Conservation (phyloP, 2,797 vertebrate genomes). For the Pampus argenteus region DNA sequence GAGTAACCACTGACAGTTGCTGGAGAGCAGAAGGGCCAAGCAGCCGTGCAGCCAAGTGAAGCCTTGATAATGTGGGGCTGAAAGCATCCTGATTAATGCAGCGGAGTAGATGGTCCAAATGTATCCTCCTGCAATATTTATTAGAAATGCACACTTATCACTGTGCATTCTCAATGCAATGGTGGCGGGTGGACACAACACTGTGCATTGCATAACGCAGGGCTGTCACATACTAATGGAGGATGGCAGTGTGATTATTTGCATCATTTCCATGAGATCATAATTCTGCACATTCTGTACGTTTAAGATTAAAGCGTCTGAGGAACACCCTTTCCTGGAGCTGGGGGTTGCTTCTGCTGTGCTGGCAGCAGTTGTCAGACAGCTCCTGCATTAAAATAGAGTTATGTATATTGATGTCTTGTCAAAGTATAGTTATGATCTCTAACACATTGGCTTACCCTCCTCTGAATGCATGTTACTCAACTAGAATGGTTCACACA, state of each 20-base stretch:
- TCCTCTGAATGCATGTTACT: slow-evolving; percentile 42
- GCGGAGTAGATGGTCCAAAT: slow-evolving; percentile 76
- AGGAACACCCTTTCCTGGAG: slow-evolving; percentile 53
- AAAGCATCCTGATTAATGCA: slow-evolving; percentile 77
- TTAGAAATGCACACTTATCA: slow-evolving; percentile 75
- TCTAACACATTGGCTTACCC: slow-evolving; percentile 58
- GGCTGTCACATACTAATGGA: slow-evolving; percentile 72
- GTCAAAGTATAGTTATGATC: slow-evolving; percentile 76
- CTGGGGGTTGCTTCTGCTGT: slow-evolving; percentile 61
- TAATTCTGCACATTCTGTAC: slow-evolving; percentile 75
- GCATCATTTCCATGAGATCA: slow-evolving; percentile 76
- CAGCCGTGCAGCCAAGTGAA: slow-evolving; percentile 59
- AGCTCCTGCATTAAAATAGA: slow-evolving; percentile 69
- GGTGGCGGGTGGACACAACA: slow-evolving; percentile 63
- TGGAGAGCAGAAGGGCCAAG: slow-evolving; percentile 51
- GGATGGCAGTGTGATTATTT: slow-evolving; percentile 75
- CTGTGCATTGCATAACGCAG: slow-evolving; percentile 62
- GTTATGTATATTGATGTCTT: slow-evolving; percentile 77
- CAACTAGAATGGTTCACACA: slow-evolving; percentile 29
- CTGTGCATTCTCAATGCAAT: slow-evolving; percentile 67
- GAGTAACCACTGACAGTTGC: slow-evolving; percentile 46
- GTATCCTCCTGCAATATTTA: slow-evolving; percentile 78
- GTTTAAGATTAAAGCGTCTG: slow-evolving; percentile 68
- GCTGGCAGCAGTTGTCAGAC: slow-evolving; percentile 72
- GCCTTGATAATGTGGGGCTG: slow-evolving; percentile 64